Evolutionary conservation across 2,797 vertebrate species (phyloP).

Genomic region (Pangasius macronema): DNA sequence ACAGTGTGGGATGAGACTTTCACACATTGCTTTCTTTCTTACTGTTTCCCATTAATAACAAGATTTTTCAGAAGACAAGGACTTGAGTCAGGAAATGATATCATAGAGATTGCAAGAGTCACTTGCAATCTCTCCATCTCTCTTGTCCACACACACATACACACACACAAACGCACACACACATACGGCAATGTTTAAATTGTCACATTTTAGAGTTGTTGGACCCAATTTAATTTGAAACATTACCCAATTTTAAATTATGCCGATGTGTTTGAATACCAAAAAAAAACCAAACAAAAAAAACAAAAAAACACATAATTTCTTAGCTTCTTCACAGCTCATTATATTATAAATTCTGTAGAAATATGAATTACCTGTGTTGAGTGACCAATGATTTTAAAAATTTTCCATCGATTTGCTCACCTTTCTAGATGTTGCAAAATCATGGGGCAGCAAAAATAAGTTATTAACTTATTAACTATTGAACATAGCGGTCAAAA

Average conservation of each 20-base stretch:
- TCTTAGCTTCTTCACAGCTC: neutral
- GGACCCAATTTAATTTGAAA: neutral
- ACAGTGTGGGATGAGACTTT: slow-evolving; percentile 39
- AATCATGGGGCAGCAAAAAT: neutral
- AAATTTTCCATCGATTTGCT: neutral
- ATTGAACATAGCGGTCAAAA: neutral
- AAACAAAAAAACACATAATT: neutral
- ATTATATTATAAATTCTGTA: neutral
- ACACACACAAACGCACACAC: neutral
- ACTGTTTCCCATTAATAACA: slow-evolving; percentile 9
- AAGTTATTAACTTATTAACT: neutral
- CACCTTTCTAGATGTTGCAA: neutral
- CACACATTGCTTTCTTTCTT: slow-evolving; percentile 21
- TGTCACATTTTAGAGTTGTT: neutral
- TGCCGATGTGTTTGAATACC: neutral
- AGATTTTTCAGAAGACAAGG: slow-evolving; percentile 20
- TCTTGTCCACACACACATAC: neutral
- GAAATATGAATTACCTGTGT: neutral
- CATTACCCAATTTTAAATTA: neutral
- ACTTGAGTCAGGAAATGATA: slow-evolving; percentile 32
- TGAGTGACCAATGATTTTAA: neutral
- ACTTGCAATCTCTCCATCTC: slow-evolving; percentile 15
- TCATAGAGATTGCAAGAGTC: slow-evolving; percentile 37
- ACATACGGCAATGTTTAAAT: neutral
- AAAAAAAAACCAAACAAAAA: neutral